phyloP scores from a whole-genome alignment of 2,888 invertebrate species.

The Lamellibrachia satsuma region DNA sequence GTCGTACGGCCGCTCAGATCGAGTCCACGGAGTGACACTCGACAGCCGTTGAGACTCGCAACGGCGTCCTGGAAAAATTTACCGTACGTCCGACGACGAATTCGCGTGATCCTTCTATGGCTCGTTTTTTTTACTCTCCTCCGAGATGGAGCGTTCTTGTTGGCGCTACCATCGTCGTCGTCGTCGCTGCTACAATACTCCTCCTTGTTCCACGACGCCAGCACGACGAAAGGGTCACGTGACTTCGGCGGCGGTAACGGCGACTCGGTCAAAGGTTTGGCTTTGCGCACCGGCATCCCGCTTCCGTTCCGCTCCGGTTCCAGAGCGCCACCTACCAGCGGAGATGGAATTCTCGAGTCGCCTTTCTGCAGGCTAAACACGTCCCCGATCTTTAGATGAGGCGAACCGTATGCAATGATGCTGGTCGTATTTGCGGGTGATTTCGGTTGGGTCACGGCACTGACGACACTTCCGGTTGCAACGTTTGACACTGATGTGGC shows the following conservation, averaged over 20 bases:
- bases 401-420: not conserved
- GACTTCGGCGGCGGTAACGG: not conserved
- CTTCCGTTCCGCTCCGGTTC: not conserved
- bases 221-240: not conserved
- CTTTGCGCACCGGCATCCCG: not conserved
- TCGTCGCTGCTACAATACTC: not conserved
- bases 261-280: not conserved
- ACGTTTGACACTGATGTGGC: not conserved
- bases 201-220: not conserved
- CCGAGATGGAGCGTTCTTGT: not conserved
- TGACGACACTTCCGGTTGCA: not conserved
- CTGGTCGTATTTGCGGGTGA: not conserved
- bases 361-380: not conserved
- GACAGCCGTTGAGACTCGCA: not conserved
- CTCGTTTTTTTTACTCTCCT: not conserved
- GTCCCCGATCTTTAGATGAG: not conserved
- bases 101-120: not conserved
- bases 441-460: not conserved
- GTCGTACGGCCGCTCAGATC: not conserved
- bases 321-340: not conserved
- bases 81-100: not conserved
- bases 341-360: not conserved
- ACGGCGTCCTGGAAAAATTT: conserved; percentile 10
- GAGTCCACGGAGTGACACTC: not conserved
- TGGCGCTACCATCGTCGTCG: not conserved